phyloP scores from a whole-genome alignment of 2,113 vertebrate genomes.

The Lycocorax pyrrhopterus region DNA sequence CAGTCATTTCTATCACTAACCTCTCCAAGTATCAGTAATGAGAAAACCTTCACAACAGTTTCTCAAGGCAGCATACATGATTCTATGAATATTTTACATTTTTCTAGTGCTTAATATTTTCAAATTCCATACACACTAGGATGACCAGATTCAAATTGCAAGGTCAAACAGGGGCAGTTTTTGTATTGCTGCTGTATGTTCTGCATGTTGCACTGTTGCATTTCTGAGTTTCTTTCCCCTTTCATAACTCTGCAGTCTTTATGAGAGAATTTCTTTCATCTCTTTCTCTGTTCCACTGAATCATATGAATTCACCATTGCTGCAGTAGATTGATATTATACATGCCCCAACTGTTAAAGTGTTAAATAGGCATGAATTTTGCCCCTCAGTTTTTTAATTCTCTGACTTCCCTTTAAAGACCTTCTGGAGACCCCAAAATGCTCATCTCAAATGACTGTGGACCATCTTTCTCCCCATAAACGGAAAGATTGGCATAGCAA shows the following conservation, averaged over 20 bases:
- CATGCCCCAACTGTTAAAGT: not conserved
- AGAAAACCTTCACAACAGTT: not conserved
- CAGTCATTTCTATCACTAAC: slow-evolving; percentile 12
- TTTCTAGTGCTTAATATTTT: not conserved
- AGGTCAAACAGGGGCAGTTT: not conserved
- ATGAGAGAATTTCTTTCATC: not conserved
- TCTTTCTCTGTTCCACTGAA: not conserved
- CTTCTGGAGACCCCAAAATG: not conserved
- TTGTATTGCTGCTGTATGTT: not conserved
- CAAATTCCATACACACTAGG: not conserved
- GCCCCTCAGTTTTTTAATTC: not conserved
- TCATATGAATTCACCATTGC: not conserved
- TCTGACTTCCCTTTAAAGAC: not conserved
- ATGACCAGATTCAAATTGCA: not conserved
- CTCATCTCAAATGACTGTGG: not conserved
- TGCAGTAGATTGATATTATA: not conserved
- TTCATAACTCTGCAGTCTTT: not conserved
- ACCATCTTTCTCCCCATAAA: not conserved
- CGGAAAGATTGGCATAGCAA: not conserved
- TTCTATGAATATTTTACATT: not conserved
- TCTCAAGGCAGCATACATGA: not conserved
- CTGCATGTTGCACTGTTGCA: not conserved
- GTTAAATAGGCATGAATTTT: not conserved
- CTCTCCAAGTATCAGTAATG: slow-evolving; percentile 10
- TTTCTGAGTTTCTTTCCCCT: not conserved